These are phyloP conservation scores for Timema cristinae DNA, from an alignment of 2,888 invertebrate genomes.

Conservation along the genomic window DNA sequence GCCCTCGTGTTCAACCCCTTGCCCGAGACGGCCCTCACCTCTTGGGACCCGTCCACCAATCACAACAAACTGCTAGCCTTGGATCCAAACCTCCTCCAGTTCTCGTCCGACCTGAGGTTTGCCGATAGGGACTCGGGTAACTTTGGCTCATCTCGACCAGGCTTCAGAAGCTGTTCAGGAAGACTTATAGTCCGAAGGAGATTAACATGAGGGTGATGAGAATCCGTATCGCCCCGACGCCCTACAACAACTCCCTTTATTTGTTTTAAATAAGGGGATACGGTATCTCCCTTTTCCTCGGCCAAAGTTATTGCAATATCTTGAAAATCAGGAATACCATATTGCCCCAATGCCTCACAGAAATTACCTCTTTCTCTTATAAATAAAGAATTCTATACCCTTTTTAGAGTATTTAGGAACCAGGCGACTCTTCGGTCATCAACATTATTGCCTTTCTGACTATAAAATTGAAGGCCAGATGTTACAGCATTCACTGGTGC, in stretches of 20 bases:
- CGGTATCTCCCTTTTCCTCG: too few relatives aligned
- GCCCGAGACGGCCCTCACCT: conserved; percentile 73
- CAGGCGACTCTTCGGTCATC: too few relatives aligned
- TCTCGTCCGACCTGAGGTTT: conserved; percentile 71
- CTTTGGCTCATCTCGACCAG: conserved; percentile 70
- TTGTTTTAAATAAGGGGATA: too few relatives aligned
- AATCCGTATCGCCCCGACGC: conserved; percentile 40
- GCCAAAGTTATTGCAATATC: too few relatives aligned
- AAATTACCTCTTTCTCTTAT: too few relatives aligned
- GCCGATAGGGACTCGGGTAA: conserved; percentile 63
- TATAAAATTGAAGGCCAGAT: too few relatives aligned
- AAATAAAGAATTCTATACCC: too few relatives aligned
- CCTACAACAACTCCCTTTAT: conserved; percentile 14
- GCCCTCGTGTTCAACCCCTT: conserved; percentile 74
- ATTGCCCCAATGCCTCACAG: too few relatives aligned
- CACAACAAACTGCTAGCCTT: conserved; percentile 55
- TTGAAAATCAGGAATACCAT: too few relatives aligned
- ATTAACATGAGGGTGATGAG: conserved; percentile 71
- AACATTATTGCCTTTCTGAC: too few relatives aligned
- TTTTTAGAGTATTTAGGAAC: too few relatives aligned
- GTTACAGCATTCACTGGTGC: too few relatives aligned
- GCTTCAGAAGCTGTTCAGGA: conserved; percentile 76
- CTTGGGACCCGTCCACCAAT: conserved; percentile 69
- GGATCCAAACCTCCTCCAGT: conserved; percentile 69
- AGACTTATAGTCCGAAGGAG: conserved; percentile 62